Evolutionary conservation across 2,113 vertebrate species (phyloP).

Genomic region (Spermophilus dauricus): DNA sequence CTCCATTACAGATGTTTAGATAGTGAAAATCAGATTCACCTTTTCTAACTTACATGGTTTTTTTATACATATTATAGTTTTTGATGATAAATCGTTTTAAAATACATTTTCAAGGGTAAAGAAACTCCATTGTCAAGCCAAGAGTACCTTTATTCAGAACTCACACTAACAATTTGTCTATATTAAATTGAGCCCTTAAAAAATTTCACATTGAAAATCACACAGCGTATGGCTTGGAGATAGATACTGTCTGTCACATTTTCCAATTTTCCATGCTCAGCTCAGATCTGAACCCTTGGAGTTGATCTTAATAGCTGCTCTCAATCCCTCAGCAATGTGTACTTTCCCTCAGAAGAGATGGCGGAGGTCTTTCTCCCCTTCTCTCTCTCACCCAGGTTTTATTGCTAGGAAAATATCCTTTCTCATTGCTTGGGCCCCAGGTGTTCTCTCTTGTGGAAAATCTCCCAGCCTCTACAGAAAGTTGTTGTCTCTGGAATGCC

Average conservation of each 20-base stretch:
- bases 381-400: not conserved
- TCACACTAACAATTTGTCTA: not conserved
- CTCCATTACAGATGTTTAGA: not conserved
- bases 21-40: not conserved
- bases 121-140: too few species aligned
- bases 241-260: rapidly evolving
- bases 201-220: too few species aligned
- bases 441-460: not conserved
- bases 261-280: not conserved
- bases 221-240: rapidly evolving
- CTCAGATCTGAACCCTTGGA: not conserved
- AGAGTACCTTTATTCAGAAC: not conserved
- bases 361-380: not conserved
- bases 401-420: not conserved
- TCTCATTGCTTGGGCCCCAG: not conserved
- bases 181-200: not conserved
- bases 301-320: not conserved
- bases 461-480: not conserved
- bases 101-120: not conserved
- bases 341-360: not conserved
- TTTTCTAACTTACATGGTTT: not conserved
- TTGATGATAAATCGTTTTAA: not conserved
- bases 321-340: not conserved
- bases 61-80: not conserved
- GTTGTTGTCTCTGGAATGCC: not conserved